Evolutionary conservation across 2,113 vertebrate genomes (phyloP).

Genomic region (Pseudolaguvia tuberculata): DNA sequence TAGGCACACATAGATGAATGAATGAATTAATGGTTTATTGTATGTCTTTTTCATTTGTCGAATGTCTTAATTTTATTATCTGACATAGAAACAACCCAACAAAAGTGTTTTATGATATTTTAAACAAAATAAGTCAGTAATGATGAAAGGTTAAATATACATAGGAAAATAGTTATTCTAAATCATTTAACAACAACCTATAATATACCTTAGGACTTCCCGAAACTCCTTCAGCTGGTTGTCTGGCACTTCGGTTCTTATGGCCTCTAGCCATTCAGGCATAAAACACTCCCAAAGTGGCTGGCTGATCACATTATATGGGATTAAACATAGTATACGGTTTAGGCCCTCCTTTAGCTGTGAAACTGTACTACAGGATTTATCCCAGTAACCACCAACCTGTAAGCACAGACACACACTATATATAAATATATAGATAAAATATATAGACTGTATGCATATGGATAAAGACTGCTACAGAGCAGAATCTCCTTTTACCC

Average conservation of each 20-base stretch:
- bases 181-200: neutral
- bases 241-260: slow-evolving; percentile 93
- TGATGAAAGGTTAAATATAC: neutral
- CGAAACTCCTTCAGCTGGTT: slow-evolving; percentile 93
- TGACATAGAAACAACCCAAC: neutral
- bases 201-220: slow-evolving; percentile 87
- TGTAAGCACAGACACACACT: slow-evolving; percentile 51
- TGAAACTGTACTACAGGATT: slow-evolving; percentile 90
- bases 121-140: neutral
- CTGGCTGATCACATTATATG: slow-evolving; percentile 96
- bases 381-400: slow-evolving; percentile 99
- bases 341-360: slow-evolving; percentile 97
- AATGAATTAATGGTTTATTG: too few relatives aligned
- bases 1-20: too few relatives aligned
- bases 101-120: neutral
- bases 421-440: too few relatives aligned
- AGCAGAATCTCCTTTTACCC: slow-evolving; percentile 71
- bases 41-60: neutral
- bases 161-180: neutral
- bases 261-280: slow-evolving; percentile 95
- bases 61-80: neutral
- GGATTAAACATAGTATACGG: slow-evolving; percentile 93
- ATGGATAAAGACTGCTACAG: neutral
- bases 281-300: slow-evolving; percentile 97
- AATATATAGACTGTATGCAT: too few relatives aligned